Conservation (phyloP, 37 sponge, comb jelly and placozoan species). For the Halichondria panicea region DNA sequence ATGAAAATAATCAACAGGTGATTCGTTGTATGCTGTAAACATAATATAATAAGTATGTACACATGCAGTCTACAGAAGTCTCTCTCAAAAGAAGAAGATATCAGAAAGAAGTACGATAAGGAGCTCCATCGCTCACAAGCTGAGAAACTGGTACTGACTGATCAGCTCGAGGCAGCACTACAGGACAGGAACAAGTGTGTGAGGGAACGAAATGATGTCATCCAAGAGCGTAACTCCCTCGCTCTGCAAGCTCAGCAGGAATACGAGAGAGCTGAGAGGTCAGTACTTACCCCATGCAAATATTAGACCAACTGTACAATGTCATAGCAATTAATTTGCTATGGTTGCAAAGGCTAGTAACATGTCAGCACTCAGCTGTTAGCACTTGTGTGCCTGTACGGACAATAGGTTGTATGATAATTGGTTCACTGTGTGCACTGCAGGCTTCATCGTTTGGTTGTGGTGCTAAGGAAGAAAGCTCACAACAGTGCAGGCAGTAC, state of each 20-base stretch:
- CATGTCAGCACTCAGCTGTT: too few relatives aligned
- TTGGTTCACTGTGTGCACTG: too few relatives aligned
- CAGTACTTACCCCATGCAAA: background rate
- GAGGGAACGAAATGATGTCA: constrained; percentile 32
- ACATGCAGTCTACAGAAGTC: constrained; percentile 36
- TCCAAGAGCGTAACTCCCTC: constrained; percentile 29
- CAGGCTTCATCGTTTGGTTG: too few relatives aligned
- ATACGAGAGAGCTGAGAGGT: constrained; percentile 48
- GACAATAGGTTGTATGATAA: too few relatives aligned
- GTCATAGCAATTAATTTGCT: background rate
- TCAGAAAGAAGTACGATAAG: constrained; percentile 30
- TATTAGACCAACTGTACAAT: background rate
- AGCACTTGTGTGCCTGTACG: too few relatives aligned
- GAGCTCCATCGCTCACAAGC: constrained; percentile 3
- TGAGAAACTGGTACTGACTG: constrained; percentile 1
- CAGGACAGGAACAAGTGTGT: constrained; percentile 39
- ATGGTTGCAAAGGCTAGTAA: too few relatives aligned
- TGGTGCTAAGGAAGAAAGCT: too few relatives aligned
- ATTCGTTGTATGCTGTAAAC: background rate
- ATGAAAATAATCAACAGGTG: constrained; percentile 40
- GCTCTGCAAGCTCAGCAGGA: constrained; percentile 26
- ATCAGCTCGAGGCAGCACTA: constrained; percentile 8
- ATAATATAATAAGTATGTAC: background rate
- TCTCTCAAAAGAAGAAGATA: constrained; percentile 47
- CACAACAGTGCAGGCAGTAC: too few relatives aligned